A percentile compares a stretch with the other conserved stretches of the same genome.
Evolutionary conservation across 2,113 vertebrate genomes (phyloP).

Genomic region (Anhinga rufa): DNA sequence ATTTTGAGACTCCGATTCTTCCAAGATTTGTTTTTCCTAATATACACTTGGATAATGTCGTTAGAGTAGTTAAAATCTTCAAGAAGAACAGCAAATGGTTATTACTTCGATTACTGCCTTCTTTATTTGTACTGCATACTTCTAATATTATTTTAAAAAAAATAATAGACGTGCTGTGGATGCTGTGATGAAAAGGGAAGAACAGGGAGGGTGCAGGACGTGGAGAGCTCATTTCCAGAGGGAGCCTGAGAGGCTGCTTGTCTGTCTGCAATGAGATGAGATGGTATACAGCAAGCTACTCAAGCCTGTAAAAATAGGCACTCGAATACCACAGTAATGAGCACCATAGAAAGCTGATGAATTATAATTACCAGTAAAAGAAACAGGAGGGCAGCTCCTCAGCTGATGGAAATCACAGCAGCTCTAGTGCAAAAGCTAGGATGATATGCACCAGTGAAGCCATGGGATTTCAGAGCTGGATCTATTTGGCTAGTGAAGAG

Average conservation of each 20-base stretch:
- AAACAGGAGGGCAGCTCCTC: constrained; percentile 8
- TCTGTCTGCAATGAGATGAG: background rate
- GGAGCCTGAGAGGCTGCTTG: background rate
- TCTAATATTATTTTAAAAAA: background rate
- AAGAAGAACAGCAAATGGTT: background rate
- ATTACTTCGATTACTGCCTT: background rate
- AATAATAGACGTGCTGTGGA: background rate
- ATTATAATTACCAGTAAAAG: constrained; percentile 12
- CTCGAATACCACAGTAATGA: constrained; percentile 12
- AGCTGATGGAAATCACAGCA: background rate
- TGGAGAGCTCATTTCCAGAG: background rate
- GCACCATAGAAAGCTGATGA: constrained; percentile 26
- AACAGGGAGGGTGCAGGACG: background rate
- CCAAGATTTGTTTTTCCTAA: background rate
- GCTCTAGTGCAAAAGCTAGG: background rate
- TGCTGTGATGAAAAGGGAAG: background rate
- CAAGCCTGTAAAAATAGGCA: background rate
- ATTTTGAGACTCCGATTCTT: background rate
- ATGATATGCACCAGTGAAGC: background rate
- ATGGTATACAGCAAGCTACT: background rate
- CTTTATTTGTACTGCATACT: background rate
- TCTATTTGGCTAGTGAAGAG: background rate
- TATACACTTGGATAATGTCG: background rate
- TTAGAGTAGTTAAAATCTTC: background rate
- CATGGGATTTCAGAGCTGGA: background rate